These are phyloP conservation scores for Dendrophyllia cribrosa DNA, from an alignment of 64 coral and sea anemone species.

Conservation along the genomic window DNA sequence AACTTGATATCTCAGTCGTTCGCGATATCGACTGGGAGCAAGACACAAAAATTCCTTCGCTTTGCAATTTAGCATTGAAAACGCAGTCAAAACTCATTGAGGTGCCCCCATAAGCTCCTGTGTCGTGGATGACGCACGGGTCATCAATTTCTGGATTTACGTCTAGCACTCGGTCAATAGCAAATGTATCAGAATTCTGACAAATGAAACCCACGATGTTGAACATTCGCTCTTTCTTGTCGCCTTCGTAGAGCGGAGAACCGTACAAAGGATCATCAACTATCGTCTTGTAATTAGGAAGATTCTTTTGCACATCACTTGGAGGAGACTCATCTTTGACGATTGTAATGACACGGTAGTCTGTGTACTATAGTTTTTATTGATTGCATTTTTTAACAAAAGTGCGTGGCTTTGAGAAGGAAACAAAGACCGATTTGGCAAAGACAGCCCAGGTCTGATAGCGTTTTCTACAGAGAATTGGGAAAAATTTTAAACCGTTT, in stretches of 20 bases:
- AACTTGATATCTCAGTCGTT: no score
- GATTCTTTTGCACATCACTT: neutral
- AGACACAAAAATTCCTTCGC: neutral
- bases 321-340: no score
- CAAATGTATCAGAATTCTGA: neutral
- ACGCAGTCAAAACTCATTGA: neutral
- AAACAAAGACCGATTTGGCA: no score
- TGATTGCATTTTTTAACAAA: no score
- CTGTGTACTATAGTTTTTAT: no score
- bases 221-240: neutral
- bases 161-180: neutral
- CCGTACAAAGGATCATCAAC: neutral
- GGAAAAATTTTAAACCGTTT: no score
- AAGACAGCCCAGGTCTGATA: no score
- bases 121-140: neutral
- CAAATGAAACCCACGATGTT: neutral
- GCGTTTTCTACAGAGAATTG: no score
- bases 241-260: neutral
- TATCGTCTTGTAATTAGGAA: conserved; percentile 8
- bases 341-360: no score
- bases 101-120: neutral
- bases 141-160: conserved; percentile 35
- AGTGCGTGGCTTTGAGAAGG: no score
- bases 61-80: neutral
- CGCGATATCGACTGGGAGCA: neutral